Evolutionary conservation across 2,888 invertebrate genomes (phyloP), one percentile per base, ranked within the genome.

Genomic region (Drosophila leonis): DNA sequence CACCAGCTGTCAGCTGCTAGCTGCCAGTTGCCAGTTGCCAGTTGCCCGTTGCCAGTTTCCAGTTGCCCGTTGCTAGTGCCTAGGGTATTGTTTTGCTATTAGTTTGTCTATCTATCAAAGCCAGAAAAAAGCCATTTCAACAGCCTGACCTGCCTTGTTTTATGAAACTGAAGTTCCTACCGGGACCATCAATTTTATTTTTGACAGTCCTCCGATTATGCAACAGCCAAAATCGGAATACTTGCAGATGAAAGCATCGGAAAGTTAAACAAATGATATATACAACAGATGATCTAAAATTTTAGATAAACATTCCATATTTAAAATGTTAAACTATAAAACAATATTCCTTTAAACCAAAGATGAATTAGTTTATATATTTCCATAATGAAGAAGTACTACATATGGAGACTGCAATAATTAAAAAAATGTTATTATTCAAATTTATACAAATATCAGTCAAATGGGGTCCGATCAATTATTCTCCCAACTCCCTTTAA

Each of bases 111-210:
- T 85, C 80, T 71, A 86, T 86, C 88, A 88, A 72, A 69, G 44
- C 70, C 64, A 72, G 49, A 63, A 71, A 70, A 72, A 86, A 72
- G 78, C 59, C 74, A 76, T 85, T 88, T 84, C 85, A 83, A 82
- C 88, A 70, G 73, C 73, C 76, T 76, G 78, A 44, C 49, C 48
- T 46, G n/a, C 15, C 57, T 35, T 68, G 57, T 61, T 67, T 65
- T 56, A 55, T 71, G 60, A 56, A 79, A 66, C 59, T 54, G 64
- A 49, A 72, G 59, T 51, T 72, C 63, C 63, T 67, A 70, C 64
- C 61, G 78, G 71, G 87, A 83, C 83, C 72, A 83, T 88, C 75
- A 83, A 86, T 83, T 88, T 73, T 57, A 68, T 61, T 70, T 80
- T 67, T 86, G 83, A 85, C 85, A 83, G 65, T 42, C 24, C 44